Evolutionary conservation across 2,888 invertebrate species (phyloP).

Genomic region (Cartodere bifasciata): DNA sequence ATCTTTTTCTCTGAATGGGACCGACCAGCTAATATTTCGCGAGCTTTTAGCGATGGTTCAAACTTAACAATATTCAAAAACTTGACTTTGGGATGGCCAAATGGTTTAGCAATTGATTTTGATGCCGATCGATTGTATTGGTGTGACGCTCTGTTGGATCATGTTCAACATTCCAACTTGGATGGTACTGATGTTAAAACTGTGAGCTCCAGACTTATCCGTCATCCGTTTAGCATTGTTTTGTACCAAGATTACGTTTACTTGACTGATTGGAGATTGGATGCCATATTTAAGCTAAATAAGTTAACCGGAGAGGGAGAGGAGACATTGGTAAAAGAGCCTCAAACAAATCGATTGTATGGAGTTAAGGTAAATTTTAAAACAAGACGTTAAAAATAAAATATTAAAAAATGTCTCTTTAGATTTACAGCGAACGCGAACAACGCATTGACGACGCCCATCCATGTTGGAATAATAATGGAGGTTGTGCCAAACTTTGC

Average conservation of each 20-base stretch:
- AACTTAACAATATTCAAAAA: conserved; percentile 79
- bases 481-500: conserved; percentile 90
- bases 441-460: conserved; percentile 60
- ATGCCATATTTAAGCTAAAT: conserved; percentile 82
- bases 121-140: conserved; percentile 81
- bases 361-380: conserved; percentile 62
- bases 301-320: conserved; percentile 83
- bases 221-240: conserved; percentile 86
- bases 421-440: conserved; percentile 59
- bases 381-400: no score
- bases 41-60: conserved; percentile 83
- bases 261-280: conserved; percentile 93
- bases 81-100: conserved; percentile 92
- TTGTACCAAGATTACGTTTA: conserved; percentile 87
- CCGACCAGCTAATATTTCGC: conserved; percentile 88
- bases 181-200: conserved; percentile 87
- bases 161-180: conserved; percentile 85
- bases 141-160: conserved; percentile 93
- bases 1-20: conserved; percentile 97
- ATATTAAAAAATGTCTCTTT: conserved; percentile 9
- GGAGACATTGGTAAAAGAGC: conserved; percentile 74
- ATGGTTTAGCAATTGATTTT: conserved; percentile 90
- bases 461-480: conserved; percentile 75
- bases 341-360: conserved; percentile 80
- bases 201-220: conserved; percentile 71